Evolutionary conservation across 2,888 invertebrate species (phyloP), one percentile per base, ranked within the genome.

Genomic region (Dendrolimus pini): DNA sequence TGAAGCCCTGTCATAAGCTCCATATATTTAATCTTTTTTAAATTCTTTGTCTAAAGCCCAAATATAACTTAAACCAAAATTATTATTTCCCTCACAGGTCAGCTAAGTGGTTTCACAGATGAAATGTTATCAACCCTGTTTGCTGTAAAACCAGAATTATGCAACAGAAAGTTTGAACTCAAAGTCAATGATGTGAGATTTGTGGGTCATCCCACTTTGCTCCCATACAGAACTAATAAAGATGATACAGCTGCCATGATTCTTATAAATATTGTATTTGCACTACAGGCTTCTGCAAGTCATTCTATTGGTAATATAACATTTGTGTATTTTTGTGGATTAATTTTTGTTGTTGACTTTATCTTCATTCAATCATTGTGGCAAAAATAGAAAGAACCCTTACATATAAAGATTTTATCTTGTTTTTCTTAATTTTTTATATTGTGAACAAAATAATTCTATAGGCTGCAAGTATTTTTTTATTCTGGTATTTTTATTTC

Each of bases 121-220:
- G 96, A 97, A 85, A 96, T 95, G 65, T 80, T 98, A 9, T 96
- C 97, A 9, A 96, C 96, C 2, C 83, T 98, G 53, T 97, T 98
- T 84, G 97, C 97, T 7, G 98, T 98, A 0, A 98, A 98, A 78
- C 94, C 95, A 9, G 96, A 97, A 71, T 85, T 98, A 18, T 98
- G 97, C 76, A 96, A 96, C 74, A 93, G 95, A 63, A 97, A 97
- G 79, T 98, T 99, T 88, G 98, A 98, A 80, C 89, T 98, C 0
- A 98, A 98, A 92, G 95, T 99, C 0, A 98, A 99, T 84, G 97
- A 98, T 91, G 97, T 98, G 0, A 91, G 98, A 54, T 99, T 99
- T 88, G 97, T 99, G 10, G 97, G 98, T 0, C 98, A 98, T 83
- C 98, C 99, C 0, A 96, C 97, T 1, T 82, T 95, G 41, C 91